A percentile compares a stretch with the other conserved stretches of the same genome.
phyloP scores from a whole-genome alignment of 1,140 invertebrate genomes.

The Agraylea sexmaculata region DNA sequence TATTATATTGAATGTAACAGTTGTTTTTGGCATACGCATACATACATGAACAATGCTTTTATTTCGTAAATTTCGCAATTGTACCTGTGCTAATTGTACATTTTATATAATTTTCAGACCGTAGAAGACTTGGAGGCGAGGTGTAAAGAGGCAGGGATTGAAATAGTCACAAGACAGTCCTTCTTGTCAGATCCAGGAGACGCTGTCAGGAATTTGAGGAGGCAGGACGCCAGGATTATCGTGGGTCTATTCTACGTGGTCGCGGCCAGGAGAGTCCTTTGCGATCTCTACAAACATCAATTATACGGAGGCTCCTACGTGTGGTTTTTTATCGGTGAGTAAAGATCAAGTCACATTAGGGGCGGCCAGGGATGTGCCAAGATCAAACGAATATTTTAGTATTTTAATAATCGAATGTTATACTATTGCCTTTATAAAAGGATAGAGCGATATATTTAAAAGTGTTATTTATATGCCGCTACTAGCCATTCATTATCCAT shows the following conservation, averaged over 20 bases:
- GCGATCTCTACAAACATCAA: slow-evolving; percentile 91
- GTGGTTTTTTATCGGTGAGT: slow-evolving; percentile 97
- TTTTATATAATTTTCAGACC: slow-evolving; percentile 49
- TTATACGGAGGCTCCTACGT: slow-evolving; percentile 94
- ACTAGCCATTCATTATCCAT: no score
- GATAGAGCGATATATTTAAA: no score
- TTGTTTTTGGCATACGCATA: no score
- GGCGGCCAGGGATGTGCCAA: no score
- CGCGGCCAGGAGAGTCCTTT: slow-evolving; percentile 88
- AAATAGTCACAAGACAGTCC: slow-evolving; percentile 91
- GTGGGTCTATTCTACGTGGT: slow-evolving; percentile 97
- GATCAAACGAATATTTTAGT: neutral
- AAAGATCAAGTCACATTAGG: slow-evolving; percentile 1
- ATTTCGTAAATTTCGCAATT: no score
- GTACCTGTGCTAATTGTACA: no score
- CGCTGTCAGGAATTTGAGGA: slow-evolving; percentile 84
- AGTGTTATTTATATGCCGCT: no score
- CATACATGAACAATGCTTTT: no score
- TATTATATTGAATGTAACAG: no score
- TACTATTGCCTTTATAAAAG: neutral
- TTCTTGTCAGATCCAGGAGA: slow-evolving; percentile 94
- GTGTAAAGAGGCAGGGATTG: slow-evolving; percentile 85
- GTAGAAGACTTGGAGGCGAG: slow-evolving; percentile 93
- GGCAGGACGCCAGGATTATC: slow-evolving; percentile 93
- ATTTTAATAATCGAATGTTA: slow-evolving; percentile 1